These are phyloP conservation scores for Noctua comes DNA, from an alignment of 2,888 invertebrate species.

Conservation along the genomic window DNA sequence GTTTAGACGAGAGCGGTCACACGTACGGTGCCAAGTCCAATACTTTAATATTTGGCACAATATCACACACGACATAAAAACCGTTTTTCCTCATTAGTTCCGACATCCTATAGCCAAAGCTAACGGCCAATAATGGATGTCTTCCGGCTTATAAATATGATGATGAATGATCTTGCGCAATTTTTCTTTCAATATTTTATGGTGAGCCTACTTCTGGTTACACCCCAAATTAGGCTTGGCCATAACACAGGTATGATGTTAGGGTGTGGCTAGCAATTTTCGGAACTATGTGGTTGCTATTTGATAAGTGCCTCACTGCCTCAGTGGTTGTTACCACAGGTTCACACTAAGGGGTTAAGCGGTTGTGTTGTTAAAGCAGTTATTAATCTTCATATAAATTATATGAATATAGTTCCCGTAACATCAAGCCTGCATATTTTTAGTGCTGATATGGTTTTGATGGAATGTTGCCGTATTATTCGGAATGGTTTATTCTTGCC, in stretches of 20 bases:
- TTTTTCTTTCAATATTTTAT: slow-evolving; percentile 46
- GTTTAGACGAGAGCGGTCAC: slow-evolving; percentile 7
- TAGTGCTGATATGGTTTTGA: neutral
- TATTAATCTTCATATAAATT: neutral
- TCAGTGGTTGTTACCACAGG: neutral
- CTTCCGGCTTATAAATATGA: slow-evolving; percentile 53
- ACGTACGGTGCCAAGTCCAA: slow-evolving; percentile 1
- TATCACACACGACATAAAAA: slow-evolving; percentile 30
- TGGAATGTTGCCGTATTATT: neutral
- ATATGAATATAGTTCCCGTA: neutral
- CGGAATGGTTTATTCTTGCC: neutral
- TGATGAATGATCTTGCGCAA: slow-evolving; percentile 51
- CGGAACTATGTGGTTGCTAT: neutral
- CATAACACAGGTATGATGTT: neutral
- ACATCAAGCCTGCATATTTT: neutral
- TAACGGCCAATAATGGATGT: slow-evolving; percentile 52
- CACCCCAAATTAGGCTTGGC: slow-evolving; percentile 13
- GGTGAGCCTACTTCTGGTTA: slow-evolving; percentile 25
- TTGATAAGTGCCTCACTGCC: neutral
- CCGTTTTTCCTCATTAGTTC: slow-evolving; percentile 58
- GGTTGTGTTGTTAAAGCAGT: no score
- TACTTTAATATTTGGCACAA: slow-evolving; percentile 43
- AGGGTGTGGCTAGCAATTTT: neutral
- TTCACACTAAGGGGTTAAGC: neutral
- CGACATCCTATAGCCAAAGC: slow-evolving; percentile 43